A percentile compares a stretch with the other conserved stretches of the same genome.
phyloP scores from a whole-genome alignment of 2,113 vertebrate species.

The Phrynosoma blainvillii region DNA sequence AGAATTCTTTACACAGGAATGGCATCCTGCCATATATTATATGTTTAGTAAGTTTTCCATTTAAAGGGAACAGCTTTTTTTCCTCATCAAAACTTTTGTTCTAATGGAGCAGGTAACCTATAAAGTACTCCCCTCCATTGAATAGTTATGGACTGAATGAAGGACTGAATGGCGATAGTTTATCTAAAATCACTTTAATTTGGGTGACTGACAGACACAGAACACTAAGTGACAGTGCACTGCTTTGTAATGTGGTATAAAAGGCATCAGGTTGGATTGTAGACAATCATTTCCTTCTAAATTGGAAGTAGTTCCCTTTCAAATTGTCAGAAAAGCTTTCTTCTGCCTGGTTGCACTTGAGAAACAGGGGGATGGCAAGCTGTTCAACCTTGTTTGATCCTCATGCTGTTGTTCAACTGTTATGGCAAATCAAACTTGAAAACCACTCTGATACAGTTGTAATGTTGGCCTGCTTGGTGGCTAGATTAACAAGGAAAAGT shows the following conservation, averaged over 20 bases:
- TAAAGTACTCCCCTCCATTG: slow-evolving; percentile 17
- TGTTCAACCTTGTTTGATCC: slow-evolving; percentile 64
- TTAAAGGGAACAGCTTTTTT: not conserved
- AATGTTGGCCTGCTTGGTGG: not conserved
- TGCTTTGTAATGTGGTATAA: slow-evolving; percentile 39
- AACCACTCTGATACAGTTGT: slow-evolving; percentile 36
- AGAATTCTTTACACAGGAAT: not conserved
- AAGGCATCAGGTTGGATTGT: slow-evolving; percentile 40
- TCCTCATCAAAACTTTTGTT: not conserved
- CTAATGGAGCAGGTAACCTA: slow-evolving; percentile 10
- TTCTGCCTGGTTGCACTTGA: slow-evolving; percentile 67
- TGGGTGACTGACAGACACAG: slow-evolving; percentile 59
- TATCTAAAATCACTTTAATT: slow-evolving; percentile 58
- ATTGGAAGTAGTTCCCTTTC: slow-evolving; percentile 70
- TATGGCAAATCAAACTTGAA: slow-evolving; percentile 64
- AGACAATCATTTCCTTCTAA: slow-evolving; percentile 65
- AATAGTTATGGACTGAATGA: slow-evolving; percentile 52
- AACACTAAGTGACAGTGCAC: slow-evolving; percentile 57
- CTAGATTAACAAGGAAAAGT: slow-evolving; percentile 29
- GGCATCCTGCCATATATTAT: not conserved
- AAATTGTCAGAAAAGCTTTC: slow-evolving; percentile 72
- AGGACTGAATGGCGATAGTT: slow-evolving; percentile 48
- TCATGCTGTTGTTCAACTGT: slow-evolving; percentile 23
- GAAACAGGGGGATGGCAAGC: slow-evolving; percentile 66
- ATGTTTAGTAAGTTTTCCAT: not conserved